Percentiles rank a stretch among this genome's conserved stretches.
Evolutionary conservation across 2,888 invertebrate species (phyloP).

Genomic region (Cinara cedri): DNA sequence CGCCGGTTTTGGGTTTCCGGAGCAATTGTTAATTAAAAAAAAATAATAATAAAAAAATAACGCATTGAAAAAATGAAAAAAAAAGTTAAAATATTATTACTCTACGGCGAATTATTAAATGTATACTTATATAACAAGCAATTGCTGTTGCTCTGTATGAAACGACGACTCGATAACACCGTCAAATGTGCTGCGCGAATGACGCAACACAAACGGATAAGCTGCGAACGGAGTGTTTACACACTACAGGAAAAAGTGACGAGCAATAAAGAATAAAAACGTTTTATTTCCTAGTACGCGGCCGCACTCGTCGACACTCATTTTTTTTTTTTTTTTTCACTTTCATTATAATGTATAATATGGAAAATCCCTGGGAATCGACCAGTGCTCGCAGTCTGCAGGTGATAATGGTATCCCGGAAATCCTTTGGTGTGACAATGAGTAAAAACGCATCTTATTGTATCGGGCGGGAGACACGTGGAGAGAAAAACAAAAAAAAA

Average conservation of each 20-base stretch:
- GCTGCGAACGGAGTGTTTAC: neutral
- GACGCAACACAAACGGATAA: conserved; percentile 8
- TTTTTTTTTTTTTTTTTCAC: neutral
- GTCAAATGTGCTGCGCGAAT: neutral
- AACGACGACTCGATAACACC: neutral
- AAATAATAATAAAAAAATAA: too few species aligned
- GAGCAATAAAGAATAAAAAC: neutral
- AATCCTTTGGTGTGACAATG: conserved; percentile 38
- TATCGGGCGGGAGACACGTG: neutral
- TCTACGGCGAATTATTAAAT: neutral
- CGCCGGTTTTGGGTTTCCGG: too few species aligned
- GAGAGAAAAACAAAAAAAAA: neutral
- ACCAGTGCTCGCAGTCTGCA: conserved; percentile 25
- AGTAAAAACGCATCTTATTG: conserved; percentile 27
- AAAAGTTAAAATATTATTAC: too few species aligned
- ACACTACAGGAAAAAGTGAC: neutral
- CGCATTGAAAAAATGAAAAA: too few species aligned
- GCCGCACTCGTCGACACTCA: neutral
- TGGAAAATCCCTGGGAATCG: conserved; percentile 40
- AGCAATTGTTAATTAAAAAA: too few species aligned
- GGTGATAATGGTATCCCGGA: conserved; percentile 35
- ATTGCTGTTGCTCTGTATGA: conserved; percentile 1
- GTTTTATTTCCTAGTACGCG: neutral
- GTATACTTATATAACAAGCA: neutral
- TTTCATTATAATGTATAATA: neutral